Evolutionary conservation across 1,140 invertebrate species (phyloP).

Genomic region (Penaeus vannamei): DNA sequence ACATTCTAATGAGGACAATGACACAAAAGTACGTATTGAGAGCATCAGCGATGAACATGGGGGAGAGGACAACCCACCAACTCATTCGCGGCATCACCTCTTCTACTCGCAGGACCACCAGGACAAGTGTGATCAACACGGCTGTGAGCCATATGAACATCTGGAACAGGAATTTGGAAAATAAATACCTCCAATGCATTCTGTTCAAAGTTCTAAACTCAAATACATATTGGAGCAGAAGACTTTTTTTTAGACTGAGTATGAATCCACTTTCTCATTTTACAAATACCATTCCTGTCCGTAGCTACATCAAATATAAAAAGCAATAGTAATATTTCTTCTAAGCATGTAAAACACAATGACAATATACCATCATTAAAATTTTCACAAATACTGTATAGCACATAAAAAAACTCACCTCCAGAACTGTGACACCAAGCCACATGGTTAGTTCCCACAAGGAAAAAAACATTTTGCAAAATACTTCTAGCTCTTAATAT

Average conservation of each 20-base stretch:
- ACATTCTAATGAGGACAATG: slow-evolving; percentile 94
- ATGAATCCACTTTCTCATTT: too few relatives aligned
- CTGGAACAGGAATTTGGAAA: slow-evolving; percentile 81
- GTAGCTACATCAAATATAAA: too few relatives aligned
- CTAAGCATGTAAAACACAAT: too few relatives aligned
- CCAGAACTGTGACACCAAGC: slow-evolving; percentile 83
- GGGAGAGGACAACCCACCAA: slow-evolving; percentile 88
- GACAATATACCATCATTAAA: too few relatives aligned
- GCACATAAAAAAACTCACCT: too few relatives aligned
- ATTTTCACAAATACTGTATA: too few relatives aligned
- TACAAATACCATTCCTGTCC: too few relatives aligned
- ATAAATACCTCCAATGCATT: background rate
- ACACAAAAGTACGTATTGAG: slow-evolving; percentile 94
- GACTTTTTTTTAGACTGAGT: too few relatives aligned
- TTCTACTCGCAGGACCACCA: slow-evolving; percentile 80
- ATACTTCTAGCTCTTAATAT: background rate
- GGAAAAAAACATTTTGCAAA: slow-evolving; percentile 85
- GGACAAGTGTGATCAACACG: slow-evolving; percentile 85
- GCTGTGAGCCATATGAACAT: slow-evolving; percentile 90
- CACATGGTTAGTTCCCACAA: slow-evolving; percentile 91
- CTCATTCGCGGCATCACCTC: slow-evolving; percentile 71
- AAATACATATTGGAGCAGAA: too few relatives aligned
- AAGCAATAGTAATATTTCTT: too few relatives aligned
- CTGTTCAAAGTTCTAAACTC: too few relatives aligned
- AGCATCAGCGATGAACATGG: slow-evolving; percentile 91